phyloP scores from a whole-genome alignment of 2,113 vertebrate genomes.

The Columbina picui region DNA sequence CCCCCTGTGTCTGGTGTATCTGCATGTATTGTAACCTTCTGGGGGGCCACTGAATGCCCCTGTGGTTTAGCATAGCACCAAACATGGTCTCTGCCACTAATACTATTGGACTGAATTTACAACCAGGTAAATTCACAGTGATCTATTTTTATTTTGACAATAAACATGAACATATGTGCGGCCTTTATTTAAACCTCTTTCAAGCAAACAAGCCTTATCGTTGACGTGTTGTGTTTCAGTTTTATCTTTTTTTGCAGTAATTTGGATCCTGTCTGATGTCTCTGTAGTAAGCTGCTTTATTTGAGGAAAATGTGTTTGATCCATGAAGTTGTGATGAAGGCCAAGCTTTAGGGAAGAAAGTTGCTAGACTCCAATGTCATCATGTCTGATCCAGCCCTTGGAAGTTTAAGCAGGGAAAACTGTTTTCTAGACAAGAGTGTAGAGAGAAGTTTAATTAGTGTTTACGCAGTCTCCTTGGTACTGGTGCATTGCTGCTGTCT shows the following conservation, averaged over 20 bases:
- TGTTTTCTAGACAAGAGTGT: not conserved
- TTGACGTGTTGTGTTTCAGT: not conserved
- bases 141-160: not conserved
- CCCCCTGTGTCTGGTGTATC: not conserved
- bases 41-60: not conserved
- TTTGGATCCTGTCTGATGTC: not conserved
- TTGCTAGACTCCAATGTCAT: not conserved
- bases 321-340: not conserved
- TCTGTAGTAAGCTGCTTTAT: not conserved
- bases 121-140: not conserved
- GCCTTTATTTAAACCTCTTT: not conserved
- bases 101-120: not conserved
- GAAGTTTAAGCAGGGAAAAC: constrained; percentile 15
- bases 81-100: not conserved
- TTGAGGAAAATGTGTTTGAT: not conserved
- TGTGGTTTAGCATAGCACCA: not conserved
- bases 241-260: not conserved
- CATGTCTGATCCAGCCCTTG: constrained; percentile 1
- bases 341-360: not conserved
- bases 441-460: constrained; percentile 56
- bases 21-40: not conserved
- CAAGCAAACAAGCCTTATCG: not conserved
- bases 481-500: constrained; percentile 67
- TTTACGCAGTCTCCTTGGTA: constrained; percentile 61
- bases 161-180: not conserved